Base-by-base conservation (phyloP, 2,797 vertebrate genomes). In the Hyperoplus immaculatus region DNA sequence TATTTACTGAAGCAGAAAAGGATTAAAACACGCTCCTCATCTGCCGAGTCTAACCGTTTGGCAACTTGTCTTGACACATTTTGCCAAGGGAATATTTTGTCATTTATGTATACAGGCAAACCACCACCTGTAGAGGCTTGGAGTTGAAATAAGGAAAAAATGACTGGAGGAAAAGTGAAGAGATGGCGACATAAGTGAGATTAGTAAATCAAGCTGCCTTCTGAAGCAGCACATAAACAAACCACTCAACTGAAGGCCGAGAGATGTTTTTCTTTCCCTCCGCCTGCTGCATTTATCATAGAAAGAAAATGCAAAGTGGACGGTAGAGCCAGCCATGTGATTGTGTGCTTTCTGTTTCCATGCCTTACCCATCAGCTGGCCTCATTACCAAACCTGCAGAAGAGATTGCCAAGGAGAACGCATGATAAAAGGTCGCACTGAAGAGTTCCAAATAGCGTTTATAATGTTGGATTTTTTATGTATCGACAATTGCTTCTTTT, bases 211-310 rank as follows among this genome's bases (percentile, higher is more conserved):
- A 87, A 66, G 63, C 56, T 1, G 42, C 87, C 79, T 36, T 62
- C 58, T 77, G 81, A 63, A 39, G 67, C 72, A 74, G 69, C 71
- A 77, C 75, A 77, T 60, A 90, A 91, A 92, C 85, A 87, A 89
- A 82, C 77, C 85, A 81, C 85, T 90, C 81, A 64, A 77, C 54
- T 80, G 74, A 89, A 90, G 90, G 86, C 80, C 49, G 16, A 72
- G 38, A 2, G 29, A 29, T 29, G 29, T 29, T 29, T 70, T 51
- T 74, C 46, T 61, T 77, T 45, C 59, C 64, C 38, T 47, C 9
- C 18, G 39, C 29, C 75, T 76, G 76, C 72, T 72, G 77, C 69
- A 57, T 85, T 91, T 87, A 81, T 84, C 77, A 88, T 55, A 64
- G 72, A 78, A 69, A 29, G 29, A 64, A 81, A 83, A 91, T 77